Evolutionary conservation across 2,888 invertebrate species (phyloP).

Genomic region (Chrysomela aeneicollis): DNA sequence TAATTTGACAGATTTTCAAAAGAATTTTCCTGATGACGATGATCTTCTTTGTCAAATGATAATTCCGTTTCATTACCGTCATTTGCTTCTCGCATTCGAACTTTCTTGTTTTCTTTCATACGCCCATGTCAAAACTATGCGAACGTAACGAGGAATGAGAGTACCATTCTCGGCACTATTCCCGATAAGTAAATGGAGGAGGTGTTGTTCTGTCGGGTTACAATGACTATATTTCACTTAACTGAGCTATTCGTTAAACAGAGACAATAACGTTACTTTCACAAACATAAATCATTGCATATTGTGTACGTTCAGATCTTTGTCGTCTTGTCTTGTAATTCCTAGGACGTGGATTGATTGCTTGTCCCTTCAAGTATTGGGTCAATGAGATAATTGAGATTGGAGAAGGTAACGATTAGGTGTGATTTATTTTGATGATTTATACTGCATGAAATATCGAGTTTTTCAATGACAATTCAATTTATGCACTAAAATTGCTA

Average conservation of each 20-base stretch:
- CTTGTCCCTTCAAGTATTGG: constrained; percentile 5
- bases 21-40: too few relatives aligned
- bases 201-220: constrained; percentile 35
- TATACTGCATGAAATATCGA: too few relatives aligned
- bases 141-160: constrained; percentile 1
- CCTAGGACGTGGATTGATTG: constrained; percentile 10
- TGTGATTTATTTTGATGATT: neutral
- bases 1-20: too few relatives aligned
- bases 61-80: neutral
- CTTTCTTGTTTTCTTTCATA: neutral
- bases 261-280: constrained; percentile 37
- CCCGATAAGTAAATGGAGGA: constrained; percentile 24
- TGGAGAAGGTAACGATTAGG: neutral
- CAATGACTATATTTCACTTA: constrained; percentile 36
- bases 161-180: constrained; percentile 14
- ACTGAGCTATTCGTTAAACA: constrained; percentile 36
- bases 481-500: too few relatives aligned
- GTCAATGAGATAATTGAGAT: neutral
- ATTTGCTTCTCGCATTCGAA: neutral
- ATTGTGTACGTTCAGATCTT: constrained; percentile 14
- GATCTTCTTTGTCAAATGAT: too few relatives aligned
- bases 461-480: too few relatives aligned
- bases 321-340: constrained; percentile 4
- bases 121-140: constrained; percentile 7
- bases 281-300: constrained; percentile 32